These are phyloP conservation scores for Lathamus discolor DNA, from an alignment of 2,113 vertebrate genomes.

Conservation along the genomic window DNA sequence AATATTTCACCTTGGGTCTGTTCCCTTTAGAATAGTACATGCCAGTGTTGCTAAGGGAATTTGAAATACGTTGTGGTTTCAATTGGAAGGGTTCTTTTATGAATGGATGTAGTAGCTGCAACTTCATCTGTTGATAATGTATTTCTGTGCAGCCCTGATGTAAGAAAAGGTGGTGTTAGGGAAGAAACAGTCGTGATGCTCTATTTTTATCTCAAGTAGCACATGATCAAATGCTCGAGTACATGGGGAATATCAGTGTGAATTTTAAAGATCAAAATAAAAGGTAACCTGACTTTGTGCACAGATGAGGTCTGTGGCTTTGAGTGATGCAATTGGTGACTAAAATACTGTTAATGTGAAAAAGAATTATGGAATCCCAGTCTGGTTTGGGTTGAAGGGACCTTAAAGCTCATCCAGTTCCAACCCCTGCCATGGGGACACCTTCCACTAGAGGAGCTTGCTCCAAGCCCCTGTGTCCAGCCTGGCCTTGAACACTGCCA, in stretches of 20 bases:
- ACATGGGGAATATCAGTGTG: rapidly evolving
- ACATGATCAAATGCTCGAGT: background rate
- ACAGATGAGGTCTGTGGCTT: background rate
- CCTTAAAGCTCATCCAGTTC: background rate
- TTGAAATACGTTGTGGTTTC: background rate
- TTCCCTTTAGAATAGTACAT: background rate
- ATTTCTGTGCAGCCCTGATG: background rate
- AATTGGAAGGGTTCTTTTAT: background rate
- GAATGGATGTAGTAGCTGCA: background rate
- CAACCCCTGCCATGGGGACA: background rate
- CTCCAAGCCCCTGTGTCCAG: background rate
- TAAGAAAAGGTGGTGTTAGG: background rate
- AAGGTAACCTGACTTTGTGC: background rate
- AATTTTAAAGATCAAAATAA: background rate
- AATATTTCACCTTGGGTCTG: slow-evolving; percentile 17
- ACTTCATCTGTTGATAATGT: background rate
- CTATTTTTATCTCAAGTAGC: rapidly evolving
- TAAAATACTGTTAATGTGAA: background rate
- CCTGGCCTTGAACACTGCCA: background rate
- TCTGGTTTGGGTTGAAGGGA: background rate
- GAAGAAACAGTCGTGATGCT: rapidly evolving
- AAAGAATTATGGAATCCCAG: rapidly evolving
- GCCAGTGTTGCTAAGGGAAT: background rate
- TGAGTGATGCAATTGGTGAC: background rate
- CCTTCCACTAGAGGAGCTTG: background rate